Conservation (phyloP, 1,140 invertebrate genomes). For the Sycophaga agraensis region DNA sequence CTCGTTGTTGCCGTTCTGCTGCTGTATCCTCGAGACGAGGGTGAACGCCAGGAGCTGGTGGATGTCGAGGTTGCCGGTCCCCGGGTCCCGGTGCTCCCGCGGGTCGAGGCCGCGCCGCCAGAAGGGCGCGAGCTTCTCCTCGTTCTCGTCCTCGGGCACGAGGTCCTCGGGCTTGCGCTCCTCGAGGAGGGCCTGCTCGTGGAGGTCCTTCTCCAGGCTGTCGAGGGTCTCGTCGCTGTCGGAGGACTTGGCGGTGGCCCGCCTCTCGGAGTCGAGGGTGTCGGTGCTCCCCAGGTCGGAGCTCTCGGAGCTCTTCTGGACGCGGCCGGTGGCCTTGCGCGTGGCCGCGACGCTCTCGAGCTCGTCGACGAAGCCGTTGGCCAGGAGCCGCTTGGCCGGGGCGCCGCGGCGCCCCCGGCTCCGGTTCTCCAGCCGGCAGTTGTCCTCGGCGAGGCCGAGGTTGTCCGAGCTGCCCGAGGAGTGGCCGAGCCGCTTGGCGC, state of each 20-base stretch:
- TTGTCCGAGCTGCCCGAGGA: constrained; percentile 53
- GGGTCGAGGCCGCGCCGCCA: constrained; percentile 42
- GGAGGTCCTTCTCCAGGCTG: constrained; percentile 52
- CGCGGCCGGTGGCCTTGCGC: too few relatives aligned
- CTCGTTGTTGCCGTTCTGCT: constrained; percentile 51
- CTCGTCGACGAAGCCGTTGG: background rate
- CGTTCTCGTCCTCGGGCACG: constrained; percentile 20
- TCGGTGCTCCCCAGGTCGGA: constrained; percentile 54
- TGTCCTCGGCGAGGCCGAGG: constrained; percentile 46
- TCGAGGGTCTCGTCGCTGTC: constrained; percentile 54
- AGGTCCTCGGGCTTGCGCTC: constrained; percentile 38
- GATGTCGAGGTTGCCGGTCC: constrained; percentile 44
- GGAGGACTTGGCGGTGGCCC: constrained; percentile 45
- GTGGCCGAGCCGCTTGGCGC: constrained; percentile 10
- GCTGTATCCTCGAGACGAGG: constrained; percentile 45
- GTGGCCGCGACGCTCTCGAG: background rate
- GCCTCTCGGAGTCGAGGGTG: constrained; percentile 50
- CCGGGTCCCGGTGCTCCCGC: constrained; percentile 40
- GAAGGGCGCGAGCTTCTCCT: background rate
- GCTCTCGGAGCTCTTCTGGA: constrained; percentile 54
- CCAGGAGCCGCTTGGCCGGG: background rate
- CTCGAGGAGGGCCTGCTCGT: constrained; percentile 30
- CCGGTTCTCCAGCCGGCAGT: constrained; percentile 36
- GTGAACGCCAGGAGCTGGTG: constrained; percentile 50
- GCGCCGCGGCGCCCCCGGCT: background rate